Base-by-base conservation (phyloP, 1,140 invertebrate species). In the Cryptotermes secundus region DNA sequence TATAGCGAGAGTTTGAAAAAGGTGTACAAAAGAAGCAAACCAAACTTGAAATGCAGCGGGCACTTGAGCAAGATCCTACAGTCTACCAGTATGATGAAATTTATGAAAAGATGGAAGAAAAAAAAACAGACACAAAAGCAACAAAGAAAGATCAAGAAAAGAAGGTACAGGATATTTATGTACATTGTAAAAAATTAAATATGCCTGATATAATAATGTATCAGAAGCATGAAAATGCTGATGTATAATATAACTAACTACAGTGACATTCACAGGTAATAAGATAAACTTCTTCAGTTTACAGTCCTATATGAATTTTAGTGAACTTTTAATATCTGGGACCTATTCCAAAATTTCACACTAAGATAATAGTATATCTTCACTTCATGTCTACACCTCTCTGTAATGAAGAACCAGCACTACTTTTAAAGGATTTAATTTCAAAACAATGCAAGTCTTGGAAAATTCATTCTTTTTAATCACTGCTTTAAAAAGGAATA, bases 51-150 rank as follows among this genome's bases (percentile, higher is more conserved):
- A 93, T 94, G 87, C 91, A 94, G 86, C 95, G 95, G 88, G 97
- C 97, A 16, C 86, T 98, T 38, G 91, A 93, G 86, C 95, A 98
- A 88, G 97, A 99, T 90, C 96, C 97, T 10, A 97, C 95, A 14
- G 95, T 98, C 36, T 99, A 95, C 89, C 96, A 98, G 88, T 99
- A 99, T 91, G 98, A 99, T 91, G 96, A 97, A 90, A 92, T 99
- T 2, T 99, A 98, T 90, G 97, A 99, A 88, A 92, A 96, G 2
- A 96, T 99, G 89, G 92, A 95, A 84, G 91, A 90, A 82, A 93
- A 96, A 86, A 93, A 83, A 72, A 34, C 59, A 35, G 91, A 92
- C 86, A 90, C 91, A 80, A 94, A 93, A 87, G 87, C 90, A 85
- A 87, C 90, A 84, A 91, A 89, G 85, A 93, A 93, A 87, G 89